Base-by-base conservation (phyloP, 2,797 vertebrate species). In the Sebastes trivittatus region DNA sequence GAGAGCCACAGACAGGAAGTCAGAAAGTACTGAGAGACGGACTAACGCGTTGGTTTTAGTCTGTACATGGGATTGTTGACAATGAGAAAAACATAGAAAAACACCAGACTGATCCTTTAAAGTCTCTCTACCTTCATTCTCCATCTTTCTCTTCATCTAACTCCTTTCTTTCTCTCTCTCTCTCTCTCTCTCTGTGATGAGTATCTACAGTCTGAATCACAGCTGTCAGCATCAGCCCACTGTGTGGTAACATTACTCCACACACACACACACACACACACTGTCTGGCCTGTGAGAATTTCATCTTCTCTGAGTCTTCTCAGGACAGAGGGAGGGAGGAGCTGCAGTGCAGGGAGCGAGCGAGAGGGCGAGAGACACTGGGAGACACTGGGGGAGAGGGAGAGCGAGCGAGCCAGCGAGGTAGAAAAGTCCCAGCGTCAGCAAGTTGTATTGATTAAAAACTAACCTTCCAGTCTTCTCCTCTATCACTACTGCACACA, bases 381-480 rank as follows among this genome's bases (percentile, higher is more conserved):
- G 42, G 55, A 77, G 49, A 74, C 80, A 81, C 59, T 11, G 56
- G 62, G 66, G 34, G 80, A 73, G 82, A 72, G 83, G 70, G 88
- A 69, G 83, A 1, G 86, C 62, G 73, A 78, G 76, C 14, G 58
- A 62, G 78, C 13, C 32, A 82, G 94, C 83, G 81, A 87, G 87
- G 93, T 95, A 95, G 94, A 96, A 96, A 98, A 98, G 95, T 96
- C 96, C 87, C 93, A 4, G 96, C 97, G 97, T 99, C 98, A 99
- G 98, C 98, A 98, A 96, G 95, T 98, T 98, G 96, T 98, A 98
- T 98, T 98, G 98, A 99, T 99, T 99, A 98, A 98, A 99, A 98
- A 98, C 97, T 97, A 98, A 98, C 97, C 98, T 98, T 98, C 97
- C 97, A 97, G 96, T 97, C 92, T 96, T 97, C 97, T 97, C 91